Base-by-base conservation (phyloP, 2,797 vertebrate genomes). In the Fratercula arctica region DNA sequence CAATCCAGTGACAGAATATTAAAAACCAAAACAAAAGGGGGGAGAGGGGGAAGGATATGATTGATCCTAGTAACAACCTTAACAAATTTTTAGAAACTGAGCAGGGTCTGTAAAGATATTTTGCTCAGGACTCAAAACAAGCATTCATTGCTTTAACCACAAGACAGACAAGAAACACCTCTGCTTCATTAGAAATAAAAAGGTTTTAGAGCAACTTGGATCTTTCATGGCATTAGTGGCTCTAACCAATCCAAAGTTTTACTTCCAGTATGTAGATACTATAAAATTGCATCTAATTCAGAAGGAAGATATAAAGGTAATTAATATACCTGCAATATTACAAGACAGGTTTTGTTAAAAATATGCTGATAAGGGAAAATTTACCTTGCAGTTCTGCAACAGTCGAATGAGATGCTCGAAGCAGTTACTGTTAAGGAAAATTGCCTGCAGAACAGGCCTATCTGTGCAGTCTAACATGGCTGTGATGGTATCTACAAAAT, bases 341-440 rank as follows among this genome's bases (percentile, higher is more conserved):
- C 10, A 82, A 73, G 59, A 74, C 9, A 93, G 19, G 33, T 35
- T 68, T 92, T 85, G 50, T 95, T 93, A 90, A 80, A 76, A 46
- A 45, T 10, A 63, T 3, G n/a, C 10, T 43, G 68, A 29, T 56
- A 86, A 89, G 25, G 68, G 59, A 90, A 93, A 93, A 77, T 89
- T 95, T 98, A 99, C 99, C 99, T 99, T 99, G 98, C 99, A 99
- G 97, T 99, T 99, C 97, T 99, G 99, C 88, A 99, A 97, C 72
- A 99, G 98, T 67, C 99, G 97, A 64, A 99, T 99, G 84, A 99
- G 98, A 97, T 99, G 99, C 97, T 99, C 99, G 95, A 99, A 99
- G 94, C 99, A 99, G 98, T 99, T 99, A 92, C 99, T 99, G 95
- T 99, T 99, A 97, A 99, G 99, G 97, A 99, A 99, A 98, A 99